Base-by-base conservation (phyloP, 2,888 invertebrate species). In the Pegoplata infirma region DNA sequence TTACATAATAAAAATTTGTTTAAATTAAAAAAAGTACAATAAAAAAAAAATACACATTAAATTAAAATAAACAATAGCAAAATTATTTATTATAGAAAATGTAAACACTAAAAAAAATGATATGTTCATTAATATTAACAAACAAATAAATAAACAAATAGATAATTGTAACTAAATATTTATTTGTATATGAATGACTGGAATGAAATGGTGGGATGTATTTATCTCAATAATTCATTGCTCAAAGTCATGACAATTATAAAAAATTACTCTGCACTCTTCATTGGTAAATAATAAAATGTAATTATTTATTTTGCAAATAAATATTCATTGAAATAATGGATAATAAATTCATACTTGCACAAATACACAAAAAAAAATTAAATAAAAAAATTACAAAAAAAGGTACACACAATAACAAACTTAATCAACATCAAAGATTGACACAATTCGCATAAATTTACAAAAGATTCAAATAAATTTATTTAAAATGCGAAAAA, bases 371-470 rank as follows among this genome's bases (percentile, higher is more conserved):
- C 4, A n/a, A 69, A 47, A 25, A 40, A 32, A 49, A 25, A 63
- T n/a, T n/a, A n/a, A n/a, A 49, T 49, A 51, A 53, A 46, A 23
- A 44, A 46, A 78, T n/a, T n/a, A n/a, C n/a, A n/a, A 49, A 49
- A 23, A 21, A 56, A 44, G n/a, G n/a, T 17, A 51, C 44, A 47
- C 14, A 10, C 44, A 46, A 21, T 16, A 47, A 47, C 28, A 40
- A 53, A 61, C 63, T 67, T 14, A 56, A 63, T 47, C 49, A 63
- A 16, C 64, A 75, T 21, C 67, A 72, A 56, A 67, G 49, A 56
- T 61, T 80, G 80, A 82, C 82, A 82, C 78, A 79, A 80, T 82
- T 82, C 81, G 80, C 81, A 82, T 82, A 82, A 81, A 82, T 81
- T 80, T 82, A 51, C 76, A 75, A 80, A 77, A 75, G 40, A 68